phyloP scores from a whole-genome alignment of 2,113 vertebrate genomes.

The Corvus hawaiiensis region DNA sequence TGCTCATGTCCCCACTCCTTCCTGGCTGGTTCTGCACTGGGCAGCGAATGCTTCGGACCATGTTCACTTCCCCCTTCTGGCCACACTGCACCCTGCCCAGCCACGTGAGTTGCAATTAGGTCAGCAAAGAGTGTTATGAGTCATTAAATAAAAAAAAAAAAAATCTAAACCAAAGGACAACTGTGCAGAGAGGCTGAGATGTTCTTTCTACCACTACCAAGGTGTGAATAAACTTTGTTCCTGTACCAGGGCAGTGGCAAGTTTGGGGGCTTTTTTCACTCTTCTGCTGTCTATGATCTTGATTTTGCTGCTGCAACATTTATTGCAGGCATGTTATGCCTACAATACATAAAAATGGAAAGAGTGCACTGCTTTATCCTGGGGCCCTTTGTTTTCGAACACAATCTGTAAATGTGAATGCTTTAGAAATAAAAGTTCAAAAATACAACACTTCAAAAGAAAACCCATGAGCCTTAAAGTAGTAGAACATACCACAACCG shows the following conservation, averaged over 20 bases:
- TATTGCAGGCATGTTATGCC: background rate
- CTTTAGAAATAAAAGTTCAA: background rate
- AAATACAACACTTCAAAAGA: background rate
- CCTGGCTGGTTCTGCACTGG: background rate
- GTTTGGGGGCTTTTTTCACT: background rate
- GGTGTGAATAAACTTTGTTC: background rate
- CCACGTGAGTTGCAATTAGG: background rate
- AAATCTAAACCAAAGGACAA: background rate
- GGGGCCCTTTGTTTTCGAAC: background rate
- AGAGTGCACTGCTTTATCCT: background rate
- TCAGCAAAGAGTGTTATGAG: background rate
- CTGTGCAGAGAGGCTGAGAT: background rate
- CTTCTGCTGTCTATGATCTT: background rate
- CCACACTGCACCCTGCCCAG: rapidly evolving
- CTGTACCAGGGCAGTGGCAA: background rate
- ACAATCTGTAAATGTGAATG: background rate
- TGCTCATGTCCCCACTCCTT: background rate
- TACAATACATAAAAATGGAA: background rate
- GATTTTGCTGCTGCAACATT: background rate
- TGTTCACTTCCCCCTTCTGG: background rate
- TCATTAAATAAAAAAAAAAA: background rate
- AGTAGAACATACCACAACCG: background rate
- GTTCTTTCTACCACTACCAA: background rate
- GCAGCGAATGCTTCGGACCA: background rate
- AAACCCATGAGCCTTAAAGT: background rate